A percentile compares a stretch with the other conserved stretches of the same genome.
phyloP scores from a whole-genome alignment of 2,113 vertebrate species.

The Ptilonorhynchus violaceus region DNA sequence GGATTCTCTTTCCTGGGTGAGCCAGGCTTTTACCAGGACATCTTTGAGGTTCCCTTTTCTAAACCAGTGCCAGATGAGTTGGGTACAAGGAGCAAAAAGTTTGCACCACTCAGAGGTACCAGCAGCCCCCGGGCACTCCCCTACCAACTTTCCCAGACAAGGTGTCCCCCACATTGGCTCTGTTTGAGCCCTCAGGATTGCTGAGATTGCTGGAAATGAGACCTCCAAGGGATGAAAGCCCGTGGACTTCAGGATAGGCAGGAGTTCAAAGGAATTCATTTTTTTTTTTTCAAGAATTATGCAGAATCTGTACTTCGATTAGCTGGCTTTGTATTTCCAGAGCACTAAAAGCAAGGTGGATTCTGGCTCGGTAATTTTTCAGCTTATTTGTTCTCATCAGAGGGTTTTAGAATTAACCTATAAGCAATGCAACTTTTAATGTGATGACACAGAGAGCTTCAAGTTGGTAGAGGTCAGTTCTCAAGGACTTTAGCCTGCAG shows the following conservation, averaged over 20 bases:
- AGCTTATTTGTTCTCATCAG: background rate
- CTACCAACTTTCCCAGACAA: background rate
- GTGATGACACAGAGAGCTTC: background rate
- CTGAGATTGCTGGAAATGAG: background rate
- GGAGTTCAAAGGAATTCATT: background rate
- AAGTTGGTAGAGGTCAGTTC: conserved; percentile 17
- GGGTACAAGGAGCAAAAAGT: background rate
- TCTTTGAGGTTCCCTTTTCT: background rate
- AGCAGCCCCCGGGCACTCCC: rapidly evolving
- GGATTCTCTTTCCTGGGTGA: background rate
- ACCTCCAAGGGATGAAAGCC: background rate
- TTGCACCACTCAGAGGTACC: background rate
- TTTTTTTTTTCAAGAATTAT: background rate
- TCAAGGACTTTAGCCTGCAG: conserved; percentile 10
- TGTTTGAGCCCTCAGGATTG: background rate
- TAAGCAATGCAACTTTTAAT: background rate
- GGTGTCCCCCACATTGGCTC: background rate
- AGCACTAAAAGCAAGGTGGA: background rate
- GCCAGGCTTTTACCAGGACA: background rate
- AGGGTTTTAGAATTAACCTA: background rate
- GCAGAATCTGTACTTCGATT: background rate
- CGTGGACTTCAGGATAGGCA: background rate
- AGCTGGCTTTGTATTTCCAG: background rate
- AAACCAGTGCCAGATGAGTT: background rate
- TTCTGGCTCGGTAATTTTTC: background rate